These are phyloP conservation scores for Drosophila infuscata DNA, from an alignment of 2,888 invertebrate genomes.

Conservation along the genomic window DNA sequence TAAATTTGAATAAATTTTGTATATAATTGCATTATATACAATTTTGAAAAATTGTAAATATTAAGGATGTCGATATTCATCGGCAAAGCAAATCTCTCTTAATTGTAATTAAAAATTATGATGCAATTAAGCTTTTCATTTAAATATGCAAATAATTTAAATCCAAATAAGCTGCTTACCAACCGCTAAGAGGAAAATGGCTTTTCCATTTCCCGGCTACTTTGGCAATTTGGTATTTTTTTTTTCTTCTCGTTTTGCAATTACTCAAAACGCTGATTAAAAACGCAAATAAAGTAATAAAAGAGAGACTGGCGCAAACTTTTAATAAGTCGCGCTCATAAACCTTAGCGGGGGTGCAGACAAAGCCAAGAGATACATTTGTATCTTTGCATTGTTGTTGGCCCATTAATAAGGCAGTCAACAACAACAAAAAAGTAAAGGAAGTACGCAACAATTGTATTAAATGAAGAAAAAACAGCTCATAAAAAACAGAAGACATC, in stretches of 20 bases:
- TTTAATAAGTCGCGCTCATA: constrained; percentile 75
- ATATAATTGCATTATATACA: not conserved
- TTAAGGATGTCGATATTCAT: not conserved
- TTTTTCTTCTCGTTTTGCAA: constrained; percentile 30
- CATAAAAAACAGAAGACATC: constrained; percentile 49
- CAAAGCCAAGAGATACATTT: constrained; percentile 69
- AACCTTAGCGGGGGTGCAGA: constrained; percentile 57
- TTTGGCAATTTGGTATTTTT: constrained; percentile 11
- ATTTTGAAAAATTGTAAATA: not conserved
- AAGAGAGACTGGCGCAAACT: constrained; percentile 53
- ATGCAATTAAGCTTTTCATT: constrained; percentile 24
- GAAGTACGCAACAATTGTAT: constrained; percentile 71
- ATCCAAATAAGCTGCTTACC: constrained; percentile 27
- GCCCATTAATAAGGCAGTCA: constrained; percentile 74
- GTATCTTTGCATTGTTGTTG: constrained; percentile 64
- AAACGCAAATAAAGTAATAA: constrained; percentile 66
- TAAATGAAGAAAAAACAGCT: constrained; percentile 64
- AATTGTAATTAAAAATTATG: not conserved
- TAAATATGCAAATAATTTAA: constrained; percentile 25
- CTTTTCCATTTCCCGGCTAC: constrained; percentile 27
- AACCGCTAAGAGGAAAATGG: constrained; percentile 16
- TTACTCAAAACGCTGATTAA: constrained; percentile 74
- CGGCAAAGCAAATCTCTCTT: not conserved
- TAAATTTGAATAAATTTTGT: not conserved
- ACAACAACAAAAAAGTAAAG: constrained; percentile 33